Evolutionary conservation across 2,797 vertebrate genomes (phyloP).

Genomic region (Brotula barbata): DNA sequence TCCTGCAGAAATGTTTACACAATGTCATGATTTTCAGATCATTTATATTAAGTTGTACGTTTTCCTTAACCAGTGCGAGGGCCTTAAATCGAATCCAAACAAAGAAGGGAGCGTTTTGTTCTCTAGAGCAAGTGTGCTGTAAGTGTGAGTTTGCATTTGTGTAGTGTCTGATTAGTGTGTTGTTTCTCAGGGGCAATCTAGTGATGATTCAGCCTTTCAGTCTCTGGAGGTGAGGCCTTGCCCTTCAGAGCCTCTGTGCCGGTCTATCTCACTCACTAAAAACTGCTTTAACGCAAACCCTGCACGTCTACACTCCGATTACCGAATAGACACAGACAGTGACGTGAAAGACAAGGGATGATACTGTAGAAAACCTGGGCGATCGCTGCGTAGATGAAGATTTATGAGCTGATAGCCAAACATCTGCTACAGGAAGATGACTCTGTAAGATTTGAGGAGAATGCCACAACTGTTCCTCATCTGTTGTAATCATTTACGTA

Average conservation of each 20-base stretch:
- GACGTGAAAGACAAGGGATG: constrained; percentile 28
- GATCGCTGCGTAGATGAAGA: constrained; percentile 5
- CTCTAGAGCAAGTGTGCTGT: not conserved
- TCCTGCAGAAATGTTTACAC: no score
- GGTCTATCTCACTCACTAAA: constrained; percentile 34
- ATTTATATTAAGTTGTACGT: no score
- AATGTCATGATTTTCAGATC: no score
- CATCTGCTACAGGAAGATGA: constrained; percentile 31
- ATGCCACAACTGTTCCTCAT: constrained; percentile 11
- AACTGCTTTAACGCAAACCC: constrained; percentile 28
- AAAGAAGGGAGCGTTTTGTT: not conserved
- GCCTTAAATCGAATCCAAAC: no score
- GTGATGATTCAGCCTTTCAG: constrained; percentile 67
- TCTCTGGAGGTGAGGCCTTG: constrained; percentile 60
- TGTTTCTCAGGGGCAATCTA: constrained; percentile 48
- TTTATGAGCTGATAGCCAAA: constrained; percentile 32
- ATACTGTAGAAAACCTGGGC: constrained; percentile 54
- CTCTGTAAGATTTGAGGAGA: constrained; percentile 33
- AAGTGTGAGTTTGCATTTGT: constrained; percentile 20
- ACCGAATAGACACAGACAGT: constrained; percentile 23
- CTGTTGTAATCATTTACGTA: constrained; percentile 13
- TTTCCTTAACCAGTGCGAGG: no score
- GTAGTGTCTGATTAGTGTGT: constrained; percentile 20
- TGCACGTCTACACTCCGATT: constrained; percentile 13
- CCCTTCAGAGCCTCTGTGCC: constrained; percentile 53